Percentiles rank a stretch among this genome's conserved stretches.
Conservation (phyloP, 2,888 invertebrate species). For the Lydus trimaculatus region DNA sequence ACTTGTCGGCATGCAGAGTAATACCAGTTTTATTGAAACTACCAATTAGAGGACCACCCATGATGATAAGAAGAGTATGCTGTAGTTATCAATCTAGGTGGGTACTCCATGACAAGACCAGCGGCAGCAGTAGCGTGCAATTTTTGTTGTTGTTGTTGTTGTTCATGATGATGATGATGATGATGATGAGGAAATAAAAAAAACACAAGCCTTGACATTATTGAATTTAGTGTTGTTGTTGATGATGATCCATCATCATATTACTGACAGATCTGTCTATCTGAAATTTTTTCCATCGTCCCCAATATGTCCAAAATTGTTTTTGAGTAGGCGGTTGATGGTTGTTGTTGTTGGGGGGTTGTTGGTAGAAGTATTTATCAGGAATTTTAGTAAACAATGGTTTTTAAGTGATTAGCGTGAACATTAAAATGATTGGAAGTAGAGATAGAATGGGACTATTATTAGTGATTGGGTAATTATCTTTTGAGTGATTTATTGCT, state of each 20-base stretch:
- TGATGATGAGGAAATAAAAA: background rate
- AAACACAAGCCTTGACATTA: background rate
- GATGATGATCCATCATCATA: background rate
- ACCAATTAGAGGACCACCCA: constrained; percentile 49
- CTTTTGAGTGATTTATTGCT: background rate
- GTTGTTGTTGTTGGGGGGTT: too few species aligned
- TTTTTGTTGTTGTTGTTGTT: background rate
- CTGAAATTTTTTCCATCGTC: background rate
- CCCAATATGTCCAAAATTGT: background rate
- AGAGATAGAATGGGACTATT: background rate
- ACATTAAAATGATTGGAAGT: background rate
- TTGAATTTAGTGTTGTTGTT: background rate
- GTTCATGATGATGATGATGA: background rate
- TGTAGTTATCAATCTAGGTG: constrained; percentile 3
- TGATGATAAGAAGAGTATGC: constrained; percentile 20
- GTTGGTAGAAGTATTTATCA: background rate
- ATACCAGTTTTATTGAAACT: constrained; percentile 36
- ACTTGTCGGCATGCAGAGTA: constrained; percentile 7
- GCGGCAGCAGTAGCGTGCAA: constrained; percentile 2
- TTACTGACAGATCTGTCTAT: background rate
- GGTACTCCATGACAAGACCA: constrained; percentile 4
- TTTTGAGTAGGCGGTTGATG: background rate
- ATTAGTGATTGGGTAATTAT: background rate
- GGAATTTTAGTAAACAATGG: background rate
- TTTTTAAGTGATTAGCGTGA: constrained; percentile 1